Evolutionary conservation across 2,797 vertebrate genomes (phyloP).

Genomic region (Anas georgica): DNA sequence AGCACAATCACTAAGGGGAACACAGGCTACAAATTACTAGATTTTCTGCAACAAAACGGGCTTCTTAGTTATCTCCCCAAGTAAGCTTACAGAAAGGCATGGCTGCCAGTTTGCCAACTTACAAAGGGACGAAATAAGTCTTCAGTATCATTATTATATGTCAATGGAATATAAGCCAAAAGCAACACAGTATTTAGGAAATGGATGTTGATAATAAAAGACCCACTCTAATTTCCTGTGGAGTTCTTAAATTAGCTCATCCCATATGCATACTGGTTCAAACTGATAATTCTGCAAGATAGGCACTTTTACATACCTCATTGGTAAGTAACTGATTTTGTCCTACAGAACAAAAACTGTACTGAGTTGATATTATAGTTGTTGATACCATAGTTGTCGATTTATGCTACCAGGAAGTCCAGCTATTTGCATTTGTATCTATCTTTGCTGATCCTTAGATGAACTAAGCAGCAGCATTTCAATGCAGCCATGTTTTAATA

Average conservation of each 20-base stretch:
- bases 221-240: constrained; percentile 59
- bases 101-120: constrained; percentile 17
- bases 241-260: constrained; percentile 70
- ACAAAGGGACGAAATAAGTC: constrained; percentile 30
- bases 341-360: constrained; percentile 21
- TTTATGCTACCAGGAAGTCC: not conserved
- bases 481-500: not conserved
- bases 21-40: not conserved
- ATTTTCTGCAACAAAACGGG: not conserved
- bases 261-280: constrained; percentile 45
- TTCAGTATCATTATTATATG: constrained; percentile 34
- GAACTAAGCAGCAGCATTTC: not conserved
- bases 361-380: constrained; percentile 2
- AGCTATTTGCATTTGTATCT: constrained; percentile 1
- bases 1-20: not conserved
- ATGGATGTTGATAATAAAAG: constrained; percentile 50
- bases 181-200: constrained; percentile 55
- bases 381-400: constrained; percentile 9
- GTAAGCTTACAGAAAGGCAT: not conserved
- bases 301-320: constrained; percentile 43
- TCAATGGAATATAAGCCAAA: constrained; percentile 55
- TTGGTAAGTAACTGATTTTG: constrained; percentile 12
- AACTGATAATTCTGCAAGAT: constrained; percentile 58
- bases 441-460: not conserved
- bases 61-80: not conserved